Base-by-base conservation (phyloP, 2,888 invertebrate genomes). In the Theodoxus fluviatilis region DNA sequence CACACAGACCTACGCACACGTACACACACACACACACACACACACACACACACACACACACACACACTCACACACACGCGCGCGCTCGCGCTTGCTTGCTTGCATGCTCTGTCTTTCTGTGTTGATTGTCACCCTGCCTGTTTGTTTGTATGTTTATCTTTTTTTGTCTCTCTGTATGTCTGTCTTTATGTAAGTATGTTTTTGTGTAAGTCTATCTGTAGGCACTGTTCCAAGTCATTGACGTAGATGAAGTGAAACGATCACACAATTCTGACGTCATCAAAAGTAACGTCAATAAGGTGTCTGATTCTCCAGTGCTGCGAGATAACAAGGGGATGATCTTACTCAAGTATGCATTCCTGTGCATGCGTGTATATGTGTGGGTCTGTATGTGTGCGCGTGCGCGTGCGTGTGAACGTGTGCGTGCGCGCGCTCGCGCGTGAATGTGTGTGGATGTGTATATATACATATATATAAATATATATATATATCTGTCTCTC, bases 21-120 rank as follows among this genome's bases (percentile, higher is more conserved):
- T 55, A 55, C 52, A 35, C 55, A 33, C 55, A 55, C 52, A 33
- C 35, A 35, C 52, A 35, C 67, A 55, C 52, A 55, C 55, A 33
- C 55, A 31, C 59, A 31, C 68, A 31, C 68, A 37, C 68, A 38
- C 68, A 55, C 35, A 55, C 68, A 37, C 59, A 28, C 38, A 59
- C 40, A 40, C 68, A 22, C 38, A 12, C 59, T 22, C 59, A 1
- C 68, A 7, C 40, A 31, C 57, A 7, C 64, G 22, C 22, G 9
- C 22, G 15, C 7, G 1, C 15, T 2, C 3, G 28, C 3, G 25
- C 15, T 15, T 6, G 18, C 25, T 22, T 28, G 31, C 4, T 22
- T n/a, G 59, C 22, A 28, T 55, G 22, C 22, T 7, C 12, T 55
- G 7, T 55, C 55, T 22, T 22, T 22, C 12, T 9, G 15, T 18